A percentile compares a stretch with the other conserved stretches of the same genome.
phyloP scores from a whole-genome alignment of 2,888 invertebrate genomes.

The Noctua janthe region DNA sequence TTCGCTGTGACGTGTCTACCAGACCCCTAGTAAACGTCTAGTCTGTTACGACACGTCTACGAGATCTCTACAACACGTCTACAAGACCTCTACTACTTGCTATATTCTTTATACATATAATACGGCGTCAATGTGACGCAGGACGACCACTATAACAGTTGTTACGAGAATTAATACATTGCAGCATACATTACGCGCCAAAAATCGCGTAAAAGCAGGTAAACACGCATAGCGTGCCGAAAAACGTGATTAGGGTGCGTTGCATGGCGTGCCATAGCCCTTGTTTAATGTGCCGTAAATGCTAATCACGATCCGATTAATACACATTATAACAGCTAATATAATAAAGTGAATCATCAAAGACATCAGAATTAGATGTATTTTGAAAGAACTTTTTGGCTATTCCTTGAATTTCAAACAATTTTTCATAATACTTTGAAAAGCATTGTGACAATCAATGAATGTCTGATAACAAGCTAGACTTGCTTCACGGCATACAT shows the following conservation, averaged over 20 bases:
- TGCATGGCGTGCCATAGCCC: too few species aligned
- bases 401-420: not conserved
- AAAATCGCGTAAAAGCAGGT: not conserved
- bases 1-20: not conserved
- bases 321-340: not conserved
- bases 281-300: not conserved
- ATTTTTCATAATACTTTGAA: not conserved
- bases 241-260: too few species aligned
- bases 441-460: too few species aligned
- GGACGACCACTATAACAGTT: not conserved
- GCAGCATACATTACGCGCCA: not conserved
- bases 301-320: not conserved
- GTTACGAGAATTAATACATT: not conserved
- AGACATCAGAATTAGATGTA: not conserved
- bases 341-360: conserved; percentile 3
- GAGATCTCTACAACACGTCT: not conserved
- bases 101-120: not conserved
- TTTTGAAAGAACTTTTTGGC: not conserved
- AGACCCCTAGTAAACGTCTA: not conserved
- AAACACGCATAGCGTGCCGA: conserved; percentile 26
- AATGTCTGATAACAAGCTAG: not conserved
- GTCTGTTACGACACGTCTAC: not conserved
- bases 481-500: not conserved
- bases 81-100: not conserved
- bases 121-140: not conserved